These are phyloP conservation scores for Tipula confusa DNA, from an alignment of 2,888 invertebrate genomes.

Conservation along the genomic window DNA sequence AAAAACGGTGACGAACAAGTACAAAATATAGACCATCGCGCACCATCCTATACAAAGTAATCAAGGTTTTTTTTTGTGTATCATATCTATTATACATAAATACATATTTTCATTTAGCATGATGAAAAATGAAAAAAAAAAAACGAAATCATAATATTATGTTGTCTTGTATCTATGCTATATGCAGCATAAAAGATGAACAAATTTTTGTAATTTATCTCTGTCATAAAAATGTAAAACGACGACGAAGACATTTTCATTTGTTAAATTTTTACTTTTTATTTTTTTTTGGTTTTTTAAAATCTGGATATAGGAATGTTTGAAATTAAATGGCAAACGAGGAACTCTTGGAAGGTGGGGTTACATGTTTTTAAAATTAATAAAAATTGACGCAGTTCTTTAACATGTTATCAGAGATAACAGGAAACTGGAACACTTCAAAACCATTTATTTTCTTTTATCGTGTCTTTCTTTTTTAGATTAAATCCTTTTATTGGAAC, in stretches of 20 bases:
- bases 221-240: neutral
- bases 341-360: neutral
- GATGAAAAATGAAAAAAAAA: too few relatives aligned
- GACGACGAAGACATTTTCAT: slow-evolving; percentile 7
- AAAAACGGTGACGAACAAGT: neutral
- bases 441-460: too few relatives aligned
- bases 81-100: neutral
- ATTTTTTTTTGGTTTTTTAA: neutral
- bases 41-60: neutral
- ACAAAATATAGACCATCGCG: neutral
- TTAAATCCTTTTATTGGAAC: too few relatives aligned
- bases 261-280: neutral
- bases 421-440: too few relatives aligned
- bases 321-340: too few relatives aligned
- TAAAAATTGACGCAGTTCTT: too few relatives aligned
- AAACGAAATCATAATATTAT: neutral
- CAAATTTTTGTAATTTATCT: neutral
- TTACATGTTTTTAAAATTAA: too few relatives aligned
- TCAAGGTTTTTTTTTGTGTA: neutral
- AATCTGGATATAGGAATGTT: too few relatives aligned
- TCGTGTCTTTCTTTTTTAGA: too few relatives aligned
- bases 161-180: neutral
- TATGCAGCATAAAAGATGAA: neutral
- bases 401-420: too few relatives aligned
- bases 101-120: neutral